Percentiles rank a stretch among this genome's conserved stretches.
These are phyloP conservation scores for Cosmorhoe ocellata DNA, from an alignment of 2,888 invertebrate genomes.

Conservation along the genomic window DNA sequence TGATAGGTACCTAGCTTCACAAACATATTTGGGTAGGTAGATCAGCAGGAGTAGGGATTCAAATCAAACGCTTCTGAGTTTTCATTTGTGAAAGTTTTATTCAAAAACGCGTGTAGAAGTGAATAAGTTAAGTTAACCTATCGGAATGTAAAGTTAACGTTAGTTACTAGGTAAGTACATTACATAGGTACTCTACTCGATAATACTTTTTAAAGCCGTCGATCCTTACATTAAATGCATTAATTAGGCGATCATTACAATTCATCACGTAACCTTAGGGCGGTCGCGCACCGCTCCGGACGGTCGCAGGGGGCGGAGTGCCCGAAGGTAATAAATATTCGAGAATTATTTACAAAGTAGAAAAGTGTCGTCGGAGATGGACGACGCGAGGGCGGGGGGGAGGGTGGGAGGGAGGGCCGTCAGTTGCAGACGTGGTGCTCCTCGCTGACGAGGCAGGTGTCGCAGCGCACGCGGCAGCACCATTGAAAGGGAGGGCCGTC, in stretches of 20 bases:
- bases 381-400: too few relatives aligned
- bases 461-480: conserved; percentile 97
- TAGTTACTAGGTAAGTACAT: conserved; percentile 28
- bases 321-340: too few relatives aligned
- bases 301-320: too few relatives aligned
- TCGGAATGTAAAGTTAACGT: conserved; percentile 53
- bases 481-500: conserved; percentile 83
- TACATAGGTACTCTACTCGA: conserved; percentile 19
- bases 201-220: conserved; percentile 60
- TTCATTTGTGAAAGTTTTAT: conserved; percentile 42
- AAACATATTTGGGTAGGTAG: too few relatives aligned
- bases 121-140: conserved; percentile 66
- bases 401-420: too few relatives aligned
- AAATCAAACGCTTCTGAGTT: neutral
- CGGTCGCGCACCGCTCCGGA: too few relatives aligned
- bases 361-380: neutral
- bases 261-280: neutral
- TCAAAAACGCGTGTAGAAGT: conserved; percentile 49
- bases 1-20: too few relatives aligned
- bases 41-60: too few relatives aligned
- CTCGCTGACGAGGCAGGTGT: conserved; percentile 89
- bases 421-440: conserved; percentile 84
- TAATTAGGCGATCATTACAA: conserved; percentile 16
- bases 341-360: neutral
- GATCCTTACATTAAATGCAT: conserved; percentile 53